These are phyloP conservation scores for Brachionus asplanchnoidis DNA, from an alignment of 1,140 invertebrate species.

Conservation along the genomic window DNA sequence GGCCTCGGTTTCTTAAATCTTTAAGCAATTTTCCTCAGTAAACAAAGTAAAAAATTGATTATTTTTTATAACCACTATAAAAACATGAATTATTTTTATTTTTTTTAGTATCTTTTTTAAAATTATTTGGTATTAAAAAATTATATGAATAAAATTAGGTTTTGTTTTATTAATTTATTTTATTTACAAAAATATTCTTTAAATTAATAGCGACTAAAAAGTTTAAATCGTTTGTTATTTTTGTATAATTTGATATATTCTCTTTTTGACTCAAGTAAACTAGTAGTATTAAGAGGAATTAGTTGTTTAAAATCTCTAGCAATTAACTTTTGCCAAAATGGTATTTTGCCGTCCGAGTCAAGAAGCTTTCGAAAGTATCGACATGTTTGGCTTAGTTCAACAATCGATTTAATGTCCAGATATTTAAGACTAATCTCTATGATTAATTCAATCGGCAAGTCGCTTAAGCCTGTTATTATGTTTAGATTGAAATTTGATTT, in stretches of 20 bases:
- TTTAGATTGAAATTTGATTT: conserved; percentile 1
- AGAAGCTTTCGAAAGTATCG: neutral
- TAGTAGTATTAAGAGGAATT: neutral
- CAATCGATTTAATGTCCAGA: conserved; percentile 9
- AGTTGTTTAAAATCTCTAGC: neutral
- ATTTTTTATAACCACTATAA: neutral
- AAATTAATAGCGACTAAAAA: neutral
- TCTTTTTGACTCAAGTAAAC: neutral
- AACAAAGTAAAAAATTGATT: neutral
- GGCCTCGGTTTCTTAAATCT: neutral
- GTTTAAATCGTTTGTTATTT: neutral
- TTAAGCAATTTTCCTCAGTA: neutral
- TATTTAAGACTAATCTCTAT: neutral
- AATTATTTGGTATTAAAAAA: neutral
- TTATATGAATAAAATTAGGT: no score
- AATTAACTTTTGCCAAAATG: conserved; percentile 11
- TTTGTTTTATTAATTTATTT: no score
- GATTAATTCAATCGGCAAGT: conserved; percentile 28
- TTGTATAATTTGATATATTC: neutral
- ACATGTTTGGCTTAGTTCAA: conserved; percentile 7
- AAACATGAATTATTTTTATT: neutral
- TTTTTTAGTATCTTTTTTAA: neutral
- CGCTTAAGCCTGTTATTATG: neutral
- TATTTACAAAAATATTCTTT: no score
- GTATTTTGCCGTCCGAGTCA: neutral